A percentile compares a stretch with the other conserved stretches of the same genome.
These are phyloP conservation scores for Cydia strobilella DNA, from an alignment of 1,140 invertebrate species.

Conservation along the genomic window DNA sequence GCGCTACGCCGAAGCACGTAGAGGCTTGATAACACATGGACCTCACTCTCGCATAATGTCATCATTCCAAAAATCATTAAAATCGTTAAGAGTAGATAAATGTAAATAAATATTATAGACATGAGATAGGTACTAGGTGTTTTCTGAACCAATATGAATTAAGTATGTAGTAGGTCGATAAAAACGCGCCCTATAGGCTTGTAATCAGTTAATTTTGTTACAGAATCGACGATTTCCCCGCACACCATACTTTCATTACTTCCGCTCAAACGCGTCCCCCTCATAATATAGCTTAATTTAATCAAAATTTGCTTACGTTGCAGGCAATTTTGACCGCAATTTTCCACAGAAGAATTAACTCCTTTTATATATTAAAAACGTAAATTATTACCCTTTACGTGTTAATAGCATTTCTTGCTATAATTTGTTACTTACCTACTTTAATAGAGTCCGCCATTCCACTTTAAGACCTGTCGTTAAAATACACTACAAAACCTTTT, in stretches of 20 bases:
- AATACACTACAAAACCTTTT: constrained; percentile 3
- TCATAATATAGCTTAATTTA: constrained; percentile 70
- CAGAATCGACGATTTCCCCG: constrained; percentile 40
- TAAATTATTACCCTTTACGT: constrained; percentile 36
- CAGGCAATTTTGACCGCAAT: constrained; percentile 54
- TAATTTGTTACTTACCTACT: neutral
- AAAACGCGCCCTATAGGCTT: neutral
- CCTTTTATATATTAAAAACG: constrained; percentile 35
- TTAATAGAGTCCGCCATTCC: neutral
- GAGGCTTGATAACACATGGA: too few species aligned
- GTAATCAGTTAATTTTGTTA: constrained; percentile 40
- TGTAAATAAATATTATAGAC: too few species aligned
- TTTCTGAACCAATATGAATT: too few species aligned
- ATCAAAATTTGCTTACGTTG: constrained; percentile 61
- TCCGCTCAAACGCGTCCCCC: constrained; percentile 56
- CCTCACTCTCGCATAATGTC: too few species aligned
- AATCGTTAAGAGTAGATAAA: too few species aligned
- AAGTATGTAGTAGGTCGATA: too few species aligned
- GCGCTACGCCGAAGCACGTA: too few species aligned
- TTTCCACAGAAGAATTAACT: constrained; percentile 53
- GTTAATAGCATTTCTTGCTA: neutral
- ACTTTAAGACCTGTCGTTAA: constrained; percentile 22
- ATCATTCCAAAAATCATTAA: too few species aligned
- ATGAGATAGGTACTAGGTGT: too few species aligned
- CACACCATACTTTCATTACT: constrained; percentile 68